A percentile compares a stretch with the other conserved stretches of the same genome.
Evolutionary conservation across 2,113 vertebrate species (phyloP).

Genomic region (Trogon surrucura): DNA sequence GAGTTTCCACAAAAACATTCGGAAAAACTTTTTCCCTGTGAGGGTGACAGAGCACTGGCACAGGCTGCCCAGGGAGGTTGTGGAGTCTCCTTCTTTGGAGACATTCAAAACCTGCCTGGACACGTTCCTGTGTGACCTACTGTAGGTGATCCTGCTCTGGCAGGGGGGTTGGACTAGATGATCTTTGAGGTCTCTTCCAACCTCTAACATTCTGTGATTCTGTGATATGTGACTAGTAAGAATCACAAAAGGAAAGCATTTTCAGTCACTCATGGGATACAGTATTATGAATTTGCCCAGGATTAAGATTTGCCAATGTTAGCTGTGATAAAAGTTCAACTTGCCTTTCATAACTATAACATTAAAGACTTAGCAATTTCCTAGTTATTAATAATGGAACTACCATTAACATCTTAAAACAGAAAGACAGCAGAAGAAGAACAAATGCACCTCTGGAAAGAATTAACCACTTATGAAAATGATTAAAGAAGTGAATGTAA

Average conservation of each 20-base stretch:
- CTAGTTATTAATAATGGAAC: conserved; percentile 35
- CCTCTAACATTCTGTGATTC: too few relatives aligned
- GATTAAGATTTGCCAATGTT: not conserved
- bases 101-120: too few relatives aligned
- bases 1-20: too few relatives aligned
- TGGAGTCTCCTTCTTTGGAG: too few relatives aligned
- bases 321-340: not conserved
- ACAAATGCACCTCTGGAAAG: conserved; percentile 25
- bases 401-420: conserved; percentile 12
- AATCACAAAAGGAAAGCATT: not conserved
- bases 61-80: too few relatives aligned
- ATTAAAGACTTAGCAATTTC: not conserved
- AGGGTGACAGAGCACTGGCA: too few relatives aligned
- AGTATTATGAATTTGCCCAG: not conserved
- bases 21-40: too few relatives aligned
- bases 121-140: too few relatives aligned
- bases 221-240: not conserved
- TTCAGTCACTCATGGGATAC: not conserved
- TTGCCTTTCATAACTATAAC: not conserved
- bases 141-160: too few relatives aligned
- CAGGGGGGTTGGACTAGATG: too few relatives aligned
- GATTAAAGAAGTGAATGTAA: conserved; percentile 41
- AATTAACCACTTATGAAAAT: conserved; percentile 52
- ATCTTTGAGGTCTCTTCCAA: too few relatives aligned
- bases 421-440: conserved; percentile 22